phyloP scores from a whole-genome alignment of 1,140 invertebrate species.

The Tigriopus japonicus region DNA sequence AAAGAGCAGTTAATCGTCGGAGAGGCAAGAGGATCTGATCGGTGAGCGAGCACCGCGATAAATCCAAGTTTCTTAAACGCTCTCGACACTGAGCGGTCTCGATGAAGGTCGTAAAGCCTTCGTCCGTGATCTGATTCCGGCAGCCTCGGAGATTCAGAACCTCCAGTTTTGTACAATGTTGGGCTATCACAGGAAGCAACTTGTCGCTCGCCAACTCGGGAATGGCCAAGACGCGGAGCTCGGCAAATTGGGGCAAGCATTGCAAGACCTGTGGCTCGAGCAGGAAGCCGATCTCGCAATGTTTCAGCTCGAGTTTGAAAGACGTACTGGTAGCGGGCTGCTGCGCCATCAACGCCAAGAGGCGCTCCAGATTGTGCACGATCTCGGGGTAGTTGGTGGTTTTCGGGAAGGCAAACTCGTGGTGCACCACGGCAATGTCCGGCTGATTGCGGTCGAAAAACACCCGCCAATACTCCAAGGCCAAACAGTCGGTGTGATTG shows the following conservation, averaged over 20 bases:
- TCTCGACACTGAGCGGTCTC: neutral
- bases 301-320: slow-evolving; percentile 11
- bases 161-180: slow-evolving; percentile 2
- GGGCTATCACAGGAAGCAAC: neutral
- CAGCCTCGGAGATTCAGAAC: slow-evolving; percentile 2
- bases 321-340: neutral
- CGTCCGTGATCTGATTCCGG: neutral
- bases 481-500: slow-evolving; percentile 1
- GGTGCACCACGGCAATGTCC: neutral
- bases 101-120: neutral
- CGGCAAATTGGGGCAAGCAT: neutral
- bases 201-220: neutral
- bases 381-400: slow-evolving; percentile 12
- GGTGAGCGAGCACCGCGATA: neutral
- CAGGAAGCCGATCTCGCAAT: slow-evolving; percentile 1
- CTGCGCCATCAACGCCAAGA: neutral
- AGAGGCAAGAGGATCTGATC: neutral
- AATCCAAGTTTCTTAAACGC: neutral
- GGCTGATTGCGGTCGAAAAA: slow-evolving; percentile 1
- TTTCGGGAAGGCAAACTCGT: slow-evolving; percentile 8
- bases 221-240: neutral
- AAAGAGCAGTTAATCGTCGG: neutral
- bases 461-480: neutral
- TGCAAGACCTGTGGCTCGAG: neutral
- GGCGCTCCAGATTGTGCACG: neutral